Evolutionary conservation across 2,113 vertebrate genomes (phyloP).

Genomic region (Notothenia coriiceps): DNA sequence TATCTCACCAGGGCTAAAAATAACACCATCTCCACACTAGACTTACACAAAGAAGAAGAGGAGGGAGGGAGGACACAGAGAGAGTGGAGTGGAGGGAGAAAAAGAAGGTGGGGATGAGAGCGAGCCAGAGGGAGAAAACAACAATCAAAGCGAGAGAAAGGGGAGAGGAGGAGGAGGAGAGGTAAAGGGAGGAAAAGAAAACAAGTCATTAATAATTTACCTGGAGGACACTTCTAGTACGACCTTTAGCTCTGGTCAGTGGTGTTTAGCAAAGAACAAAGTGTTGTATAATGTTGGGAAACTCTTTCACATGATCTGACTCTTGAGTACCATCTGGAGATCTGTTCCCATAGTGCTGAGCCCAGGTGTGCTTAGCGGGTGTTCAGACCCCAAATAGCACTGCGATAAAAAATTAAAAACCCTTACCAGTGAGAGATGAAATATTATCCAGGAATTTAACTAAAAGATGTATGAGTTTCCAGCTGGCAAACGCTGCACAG

Average conservation of each 20-base stretch:
- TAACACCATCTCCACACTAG: constrained; percentile 62
- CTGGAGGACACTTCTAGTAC: constrained; percentile 55
- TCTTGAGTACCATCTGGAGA: neutral
- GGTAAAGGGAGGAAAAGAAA: constrained; percentile 45
- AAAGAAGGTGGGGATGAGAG: constrained; percentile 40
- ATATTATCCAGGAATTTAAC: constrained; percentile 17
- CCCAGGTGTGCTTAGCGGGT: constrained; percentile 17
- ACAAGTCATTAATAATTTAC: constrained; percentile 78
- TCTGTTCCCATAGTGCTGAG: neutral
- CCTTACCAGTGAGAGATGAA: constrained; percentile 4
- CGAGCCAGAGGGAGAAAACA: constrained; percentile 47
- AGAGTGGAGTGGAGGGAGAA: neutral
- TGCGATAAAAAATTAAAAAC: neutral
- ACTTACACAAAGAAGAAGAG: constrained; percentile 35
- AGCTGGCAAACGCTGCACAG: neutral
- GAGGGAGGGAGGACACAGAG: constrained; percentile 7
- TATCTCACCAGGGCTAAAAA: constrained; percentile 71
- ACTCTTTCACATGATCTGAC: constrained; percentile 24
- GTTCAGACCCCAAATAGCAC: constrained; percentile 10
- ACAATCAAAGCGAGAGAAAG: constrained; percentile 42
- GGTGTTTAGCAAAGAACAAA: constrained; percentile 35
- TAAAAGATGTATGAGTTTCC: constrained; percentile 27
- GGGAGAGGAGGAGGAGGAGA: constrained; percentile 29
- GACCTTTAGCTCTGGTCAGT: constrained; percentile 70
- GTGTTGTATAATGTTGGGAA: constrained; percentile 20